A percentile compares a stretch with the other conserved stretches of the same genome.
phyloP scores from a whole-genome alignment of 1,140 invertebrate genomes.

The Apis laboriosa region DNA sequence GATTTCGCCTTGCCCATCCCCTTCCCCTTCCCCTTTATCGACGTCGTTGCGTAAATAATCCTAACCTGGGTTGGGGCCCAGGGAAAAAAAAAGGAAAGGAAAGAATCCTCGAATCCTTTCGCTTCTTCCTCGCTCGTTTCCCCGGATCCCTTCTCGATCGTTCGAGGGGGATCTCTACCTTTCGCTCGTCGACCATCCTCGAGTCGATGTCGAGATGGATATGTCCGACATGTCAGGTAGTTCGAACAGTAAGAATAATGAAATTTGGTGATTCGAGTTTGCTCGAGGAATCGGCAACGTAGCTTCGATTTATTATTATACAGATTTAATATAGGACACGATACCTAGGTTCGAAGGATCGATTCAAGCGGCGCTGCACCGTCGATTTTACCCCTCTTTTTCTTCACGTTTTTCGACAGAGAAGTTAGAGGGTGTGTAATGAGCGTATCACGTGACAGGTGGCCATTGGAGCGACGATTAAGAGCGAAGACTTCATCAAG shows the following conservation, averaged over 20 bases:
- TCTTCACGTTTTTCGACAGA: too few relatives aligned
- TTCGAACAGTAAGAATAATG: slow-evolving; percentile 27
- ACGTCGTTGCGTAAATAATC: slow-evolving; percentile 64
- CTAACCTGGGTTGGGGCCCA: slow-evolving; percentile 22
- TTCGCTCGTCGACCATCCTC: neutral
- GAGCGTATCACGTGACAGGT: neutral
- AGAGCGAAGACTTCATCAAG: slow-evolving; percentile 4
- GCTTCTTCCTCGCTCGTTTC: slow-evolving; percentile 7
- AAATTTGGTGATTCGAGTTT: slow-evolving; percentile 27
- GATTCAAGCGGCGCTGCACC: too few relatives aligned
- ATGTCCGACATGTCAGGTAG: slow-evolving; percentile 21
- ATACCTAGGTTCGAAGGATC: too few relatives aligned
- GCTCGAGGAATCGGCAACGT: slow-evolving; percentile 4
- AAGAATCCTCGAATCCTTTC: neutral
- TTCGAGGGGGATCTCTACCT: neutral
- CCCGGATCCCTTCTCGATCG: slow-evolving; percentile 2
- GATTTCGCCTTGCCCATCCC: slow-evolving; percentile 37
- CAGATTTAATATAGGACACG: neutral
- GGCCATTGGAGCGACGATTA: neutral
- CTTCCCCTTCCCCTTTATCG: slow-evolving; percentile 38
- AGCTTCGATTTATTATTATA: slow-evolving; percentile 16
- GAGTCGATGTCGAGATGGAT: neutral
- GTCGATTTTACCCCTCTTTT: neutral
- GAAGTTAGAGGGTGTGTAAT: neutral
- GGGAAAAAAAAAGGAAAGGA: neutral